Base-by-base conservation (phyloP, 2,888 invertebrate genomes). In the Microctonus aethiopoides region DNA sequence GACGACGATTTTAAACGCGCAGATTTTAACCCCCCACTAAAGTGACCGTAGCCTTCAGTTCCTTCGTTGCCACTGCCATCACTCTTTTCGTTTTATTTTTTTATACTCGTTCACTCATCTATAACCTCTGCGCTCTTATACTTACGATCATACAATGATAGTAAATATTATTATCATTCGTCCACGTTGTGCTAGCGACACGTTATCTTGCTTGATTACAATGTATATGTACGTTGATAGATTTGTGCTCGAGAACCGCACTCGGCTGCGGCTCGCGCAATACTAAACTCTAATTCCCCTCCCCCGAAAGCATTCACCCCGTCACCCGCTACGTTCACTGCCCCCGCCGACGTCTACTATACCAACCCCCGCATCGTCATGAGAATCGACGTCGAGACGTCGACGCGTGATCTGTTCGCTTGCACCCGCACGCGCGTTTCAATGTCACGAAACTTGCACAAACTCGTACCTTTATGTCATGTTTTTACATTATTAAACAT, bases 221-320 rank as follows among this genome's bases (percentile, higher is more conserved):
- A 16, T 69, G 74, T 71, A 57, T 72, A 16, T 69, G 74, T 71
- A 57, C 72, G 67, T 71, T 74, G 74, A 46, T 46, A 7, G 7
- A 9, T 16, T 46, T 39, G 72, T 72, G 69, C 74, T 75, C 73
- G 75, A 74, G 76, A 75, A 78, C 77, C 77, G 76, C 78, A 76
- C 83, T 78, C 80, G 78, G 73, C 78, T 80, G 78, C 80, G 81
- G 81, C 80, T 83, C 84, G 83, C 81, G 81, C 80, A 77, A 79
- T 76, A 84, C 85, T 85, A 84, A 81, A 78, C 77, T 77, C 78
- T 78, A 77, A 79, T 80, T 79, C 73, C 78, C 79, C 46, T 46
- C 46, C 46, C 46, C 46, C 16, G 16, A 46, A 46, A 46, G 46
- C 46, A n/a, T 46, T 46, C 46, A 46, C 46, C 46, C 46, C 16